Base-by-base conservation (phyloP, 2,888 invertebrate genomes). In the Escarpia spicata region DNA sequence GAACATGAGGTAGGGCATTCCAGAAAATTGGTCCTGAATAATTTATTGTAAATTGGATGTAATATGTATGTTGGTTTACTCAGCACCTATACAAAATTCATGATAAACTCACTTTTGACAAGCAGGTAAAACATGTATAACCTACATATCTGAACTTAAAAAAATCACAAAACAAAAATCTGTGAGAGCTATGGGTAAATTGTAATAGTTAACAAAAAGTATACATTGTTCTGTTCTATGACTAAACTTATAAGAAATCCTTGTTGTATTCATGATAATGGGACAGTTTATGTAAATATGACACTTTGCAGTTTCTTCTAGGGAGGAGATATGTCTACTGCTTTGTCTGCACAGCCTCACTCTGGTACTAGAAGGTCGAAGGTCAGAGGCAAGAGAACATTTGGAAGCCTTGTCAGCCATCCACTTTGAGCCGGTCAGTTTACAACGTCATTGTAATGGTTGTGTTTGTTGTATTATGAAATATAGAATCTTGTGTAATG, bases 331-430 rank as follows among this genome's bases (percentile, higher is more conserved):
- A 26, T 75, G 75, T 75, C 26, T 75, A 26, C 75, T 75, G 26
- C 75, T 75, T 19, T 75, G 75, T 75, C 75, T 75, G 75, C 75
- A 75, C n/a, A 75, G 75, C 75, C 75, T 75, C 75, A 75, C 26
- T 75, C 75, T 75, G 75, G 75, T 75, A 26, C 75, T 75, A 26
- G 19, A 75, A 26, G 26, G 75, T 75, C 75, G 26, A 75, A 75
- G 26, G 19, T 75, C 75, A n/a, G 75, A 75, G 75, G 75, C 75
- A 19, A 75, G 75, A 75, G 75, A 75, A n/a, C 75, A 75, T 26
- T 75, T 75, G 75, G 75, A 75, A 75, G 75, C 26, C n/a, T 26
- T 75, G 75, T 26, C 26, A 26, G 26, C 75, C 19, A 75, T 75
- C 75, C 75, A 75, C 19, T 26, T 75, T 75, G 26, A 75, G 0